Evolutionary conservation across 2,113 vertebrate species (phyloP), one percentile per base, ranked within the genome.

Genomic region (Rhinolophus sinicus): DNA sequence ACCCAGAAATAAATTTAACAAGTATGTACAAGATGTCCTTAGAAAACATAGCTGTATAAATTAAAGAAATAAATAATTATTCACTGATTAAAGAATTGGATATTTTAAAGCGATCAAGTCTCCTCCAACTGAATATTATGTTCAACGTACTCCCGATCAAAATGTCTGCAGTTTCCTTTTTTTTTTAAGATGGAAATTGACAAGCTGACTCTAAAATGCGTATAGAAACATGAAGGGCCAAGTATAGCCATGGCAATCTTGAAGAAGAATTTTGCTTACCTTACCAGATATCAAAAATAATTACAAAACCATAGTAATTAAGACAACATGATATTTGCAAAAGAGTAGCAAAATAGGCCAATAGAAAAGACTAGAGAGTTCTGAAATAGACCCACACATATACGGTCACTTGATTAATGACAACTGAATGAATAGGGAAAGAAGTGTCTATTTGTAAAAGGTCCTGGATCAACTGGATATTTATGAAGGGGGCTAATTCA

Each of bases 41-140:
- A 77, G 18, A 83, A 93, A 82, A 87, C 83, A 87, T 58, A 83
- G 67, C 35, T 82, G 22, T 35, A 64, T 30, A 69, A 78, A 69
- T 38, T 70, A 70, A 76, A 88, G 47, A 87, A 92, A 35, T 70
- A 92, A 82, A 95, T 82, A 95, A 52, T 81, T 81, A 70, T 85
- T 81, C 26, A 60, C 26, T 92, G 82, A 92, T 35, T 95, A 56
- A 19, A 21, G 15, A 92, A 77, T 5, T 85, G 6, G 62, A 38
- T 89, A 33, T 85, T 84, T 62, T 89, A 93, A 83, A 80, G 81
- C 60, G 52, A 10, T 40, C n/a, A 65, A 70, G 0, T 47, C 21
- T 83, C 24, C 16, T 73, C 76, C 33, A 83, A 77, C 30, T 82
- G 47, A 78, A 21, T 26, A 69, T 82, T 62, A 47, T 78, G 47